Conservation (phyloP, 2,888 invertebrate species). For the Phasia obesa region DNA sequence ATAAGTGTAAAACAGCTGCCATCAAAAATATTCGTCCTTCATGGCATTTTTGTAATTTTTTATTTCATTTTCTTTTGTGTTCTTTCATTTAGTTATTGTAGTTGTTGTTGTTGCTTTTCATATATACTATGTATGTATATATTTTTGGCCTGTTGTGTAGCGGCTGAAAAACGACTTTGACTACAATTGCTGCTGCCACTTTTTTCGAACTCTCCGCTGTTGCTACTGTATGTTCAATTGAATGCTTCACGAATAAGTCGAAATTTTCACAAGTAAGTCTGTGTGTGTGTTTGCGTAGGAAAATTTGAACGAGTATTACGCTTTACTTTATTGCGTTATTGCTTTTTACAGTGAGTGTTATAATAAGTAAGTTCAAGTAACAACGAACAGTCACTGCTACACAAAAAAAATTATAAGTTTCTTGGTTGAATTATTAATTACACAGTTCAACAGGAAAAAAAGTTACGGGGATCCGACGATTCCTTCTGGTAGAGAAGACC, state of each 20-base stretch:
- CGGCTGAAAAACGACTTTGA: constrained; percentile 65
- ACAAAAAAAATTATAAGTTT: too few relatives aligned
- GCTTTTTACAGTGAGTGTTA: constrained; percentile 7
- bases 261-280: neutral
- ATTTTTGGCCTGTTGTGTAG: constrained; percentile 46
- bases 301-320: constrained; percentile 14
- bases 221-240: constrained; percentile 23
- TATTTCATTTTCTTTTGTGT: constrained; percentile 27
- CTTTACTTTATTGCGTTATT: neutral
- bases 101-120: constrained; percentile 12
- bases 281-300: neutral
- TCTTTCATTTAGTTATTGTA: constrained; percentile 7
- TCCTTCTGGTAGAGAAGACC: too few relatives aligned
- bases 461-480: too few relatives aligned
- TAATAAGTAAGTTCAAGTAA: neutral
- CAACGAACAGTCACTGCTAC: too few relatives aligned
- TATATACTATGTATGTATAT: constrained; percentile 58
- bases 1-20: constrained; percentile 66
- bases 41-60: constrained; percentile 63
- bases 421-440: too few relatives aligned
- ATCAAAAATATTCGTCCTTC: constrained; percentile 71
- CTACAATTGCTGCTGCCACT: neutral
- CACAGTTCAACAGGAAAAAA: too few relatives aligned
- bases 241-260: constrained; percentile 51
- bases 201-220: neutral